phyloP scores from a whole-genome alignment of 2,113 vertebrate genomes.

The Setophaga coronata region DNA sequence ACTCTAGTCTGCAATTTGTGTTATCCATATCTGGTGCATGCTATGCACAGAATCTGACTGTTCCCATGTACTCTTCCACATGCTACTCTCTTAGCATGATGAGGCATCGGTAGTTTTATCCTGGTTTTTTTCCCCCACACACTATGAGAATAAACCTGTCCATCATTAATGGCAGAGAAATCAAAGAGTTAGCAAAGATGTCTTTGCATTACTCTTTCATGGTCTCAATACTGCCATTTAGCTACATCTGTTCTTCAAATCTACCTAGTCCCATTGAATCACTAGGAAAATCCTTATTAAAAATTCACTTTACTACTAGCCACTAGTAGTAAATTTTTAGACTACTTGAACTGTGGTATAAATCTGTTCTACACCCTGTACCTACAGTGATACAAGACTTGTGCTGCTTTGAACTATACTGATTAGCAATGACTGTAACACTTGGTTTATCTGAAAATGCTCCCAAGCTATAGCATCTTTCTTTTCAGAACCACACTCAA shows the following conservation, averaged over 20 bases:
- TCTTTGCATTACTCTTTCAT: not conserved
- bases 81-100: not conserved
- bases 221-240: not conserved
- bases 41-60: not conserved
- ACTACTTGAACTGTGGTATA: not conserved
- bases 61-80: not conserved
- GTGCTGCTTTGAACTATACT: not conserved
- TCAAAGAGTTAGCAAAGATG: not conserved
- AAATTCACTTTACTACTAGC: not conserved
- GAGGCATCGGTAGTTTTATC: not conserved
- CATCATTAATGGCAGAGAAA: not conserved
- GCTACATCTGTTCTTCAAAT: not conserved
- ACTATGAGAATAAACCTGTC: not conserved
- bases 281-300: not conserved
- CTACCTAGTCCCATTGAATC: not conserved
- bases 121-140: not conserved
- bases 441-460: not conserved
- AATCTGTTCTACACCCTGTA: not conserved
- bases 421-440: not conserved
- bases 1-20: not conserved
- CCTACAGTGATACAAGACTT: not conserved
- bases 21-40: fast-evolving
- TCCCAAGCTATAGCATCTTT: not conserved
- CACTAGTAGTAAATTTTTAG: not conserved
- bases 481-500: not conserved